Evolutionary conservation across 2,113 vertebrate species (phyloP), one percentile per base, ranked within the genome.

Genomic region (Dicrurus megarhynchus): DNA sequence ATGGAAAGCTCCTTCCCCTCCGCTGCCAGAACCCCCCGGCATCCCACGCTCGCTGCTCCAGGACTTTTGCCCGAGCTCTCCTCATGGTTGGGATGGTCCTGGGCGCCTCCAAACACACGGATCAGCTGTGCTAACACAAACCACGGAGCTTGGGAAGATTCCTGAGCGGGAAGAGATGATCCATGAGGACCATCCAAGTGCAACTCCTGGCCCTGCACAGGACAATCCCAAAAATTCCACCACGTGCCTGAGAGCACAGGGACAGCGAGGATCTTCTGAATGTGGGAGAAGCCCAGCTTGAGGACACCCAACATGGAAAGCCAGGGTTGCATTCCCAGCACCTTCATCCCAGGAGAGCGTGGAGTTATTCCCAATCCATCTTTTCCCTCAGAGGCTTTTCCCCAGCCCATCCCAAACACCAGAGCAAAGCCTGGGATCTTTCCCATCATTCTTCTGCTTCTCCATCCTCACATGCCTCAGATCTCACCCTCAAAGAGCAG

Each of bases 231-330:
- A 76, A 68, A 83, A 47, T 26, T 41, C 61, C 87, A 55, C 28
- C 47, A 3, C 1, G 4, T 28, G 19, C 39, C 39, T 19, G n/a
- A 53, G 73, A 49, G 73, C 57, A 61, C 11, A 13, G 13, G 37
- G 49, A 15, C 27, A 27, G 57, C 0, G 5, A 32, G 1, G 24
- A n/a, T 7, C 32, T n/a, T 61, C 68, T 23, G 2, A 10, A 13
- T 1, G 0, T 0, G 1, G 46, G 21, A 21, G 28, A 32, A 53
- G 44, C 8, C 8, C 55, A 24, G 14, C 41, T 18, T 1, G 22
- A 73, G 49, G 76, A 37, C 13, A 1, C 27, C 6, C 11, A 2
- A 5, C 5, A 5, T 0, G 0, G 16, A 27, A 47, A 12, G 42
- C 13, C 30, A 14, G 74, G 13, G 21, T 1, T 17, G 6, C 3